Percentiles rank a stretch among this genome's conserved stretches.
phyloP scores from a whole-genome alignment of 2,113 vertebrate species.

The Salvator merianae region DNA sequence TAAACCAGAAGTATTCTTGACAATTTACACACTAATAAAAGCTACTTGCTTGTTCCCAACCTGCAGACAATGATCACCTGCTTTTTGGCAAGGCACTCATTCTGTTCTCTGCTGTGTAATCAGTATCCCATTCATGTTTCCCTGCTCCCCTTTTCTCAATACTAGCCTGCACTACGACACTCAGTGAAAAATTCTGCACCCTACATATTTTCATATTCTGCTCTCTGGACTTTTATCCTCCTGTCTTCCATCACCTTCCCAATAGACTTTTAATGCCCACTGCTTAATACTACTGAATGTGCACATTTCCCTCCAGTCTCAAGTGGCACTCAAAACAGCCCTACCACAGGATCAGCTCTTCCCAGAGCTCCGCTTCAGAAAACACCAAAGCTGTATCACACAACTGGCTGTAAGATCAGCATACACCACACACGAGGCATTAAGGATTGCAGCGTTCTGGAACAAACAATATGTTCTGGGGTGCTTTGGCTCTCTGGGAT shows the following conservation, averaged over 20 bases:
- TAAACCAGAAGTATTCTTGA: background rate
- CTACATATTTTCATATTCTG: background rate
- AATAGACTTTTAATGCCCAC: background rate
- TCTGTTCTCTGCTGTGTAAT: constrained; percentile 2
- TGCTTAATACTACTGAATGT: background rate
- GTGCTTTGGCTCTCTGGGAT: background rate
- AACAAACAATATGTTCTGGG: background rate
- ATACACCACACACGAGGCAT: background rate
- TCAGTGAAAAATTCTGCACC: background rate
- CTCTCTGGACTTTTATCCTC: background rate
- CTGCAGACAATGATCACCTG: background rate
- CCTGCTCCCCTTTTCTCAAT: background rate
- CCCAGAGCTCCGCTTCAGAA: background rate
- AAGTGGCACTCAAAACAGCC: background rate
- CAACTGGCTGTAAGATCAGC: background rate
- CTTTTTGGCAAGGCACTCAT: background rate
- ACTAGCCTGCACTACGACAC: constrained; percentile 19
- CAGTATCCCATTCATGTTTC: constrained; percentile 34
- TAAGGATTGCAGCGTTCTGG: background rate
- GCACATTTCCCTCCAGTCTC: background rate
- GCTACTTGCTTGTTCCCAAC: background rate
- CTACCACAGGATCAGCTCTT: background rate
- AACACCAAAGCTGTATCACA: background rate
- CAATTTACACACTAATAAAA: background rate
- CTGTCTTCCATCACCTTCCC: background rate